phyloP scores from a whole-genome alignment of 2,797 vertebrate genomes.

The Tachyglossus aculeatus region DNA sequence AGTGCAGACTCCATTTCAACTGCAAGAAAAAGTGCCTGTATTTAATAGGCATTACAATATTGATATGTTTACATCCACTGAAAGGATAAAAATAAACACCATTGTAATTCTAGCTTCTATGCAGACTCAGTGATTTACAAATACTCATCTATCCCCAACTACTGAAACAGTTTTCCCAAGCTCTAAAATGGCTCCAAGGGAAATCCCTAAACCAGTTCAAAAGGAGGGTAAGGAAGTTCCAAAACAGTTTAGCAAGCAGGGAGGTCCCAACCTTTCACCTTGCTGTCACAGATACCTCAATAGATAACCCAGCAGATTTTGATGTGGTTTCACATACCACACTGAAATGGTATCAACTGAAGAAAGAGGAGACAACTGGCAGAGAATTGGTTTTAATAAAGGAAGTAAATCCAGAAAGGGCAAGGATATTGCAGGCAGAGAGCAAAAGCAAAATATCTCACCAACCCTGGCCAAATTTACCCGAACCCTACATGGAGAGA shows the following conservation, averaged over 20 bases:
- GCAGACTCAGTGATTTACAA: too few species aligned
- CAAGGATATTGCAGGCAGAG: background rate
- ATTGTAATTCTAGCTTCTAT: too few species aligned
- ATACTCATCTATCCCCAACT: too few species aligned
- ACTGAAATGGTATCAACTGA: background rate
- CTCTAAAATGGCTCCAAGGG: too few species aligned
- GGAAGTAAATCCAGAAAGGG: constrained; percentile 3
- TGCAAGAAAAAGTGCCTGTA: background rate
- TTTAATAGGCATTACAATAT: background rate
- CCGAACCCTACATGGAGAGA: too few species aligned
- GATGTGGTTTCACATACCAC: background rate
- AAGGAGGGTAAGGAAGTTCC: too few species aligned
- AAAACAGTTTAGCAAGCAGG: too few species aligned
- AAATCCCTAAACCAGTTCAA: too few species aligned
- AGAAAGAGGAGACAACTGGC: background rate
- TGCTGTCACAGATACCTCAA: too few species aligned
- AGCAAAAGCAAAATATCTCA: background rate
- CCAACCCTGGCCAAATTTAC: too few species aligned
- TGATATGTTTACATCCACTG: background rate
- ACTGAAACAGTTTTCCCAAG: too few species aligned
- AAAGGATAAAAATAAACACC: background rate
- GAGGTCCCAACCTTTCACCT: too few species aligned
- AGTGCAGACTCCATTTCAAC: constrained; percentile 30
- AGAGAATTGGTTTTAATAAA: background rate
- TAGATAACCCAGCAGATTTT: background rate